Conservation (phyloP, 1,140 invertebrate genomes). For the Kradibia gibbosae region DNA sequence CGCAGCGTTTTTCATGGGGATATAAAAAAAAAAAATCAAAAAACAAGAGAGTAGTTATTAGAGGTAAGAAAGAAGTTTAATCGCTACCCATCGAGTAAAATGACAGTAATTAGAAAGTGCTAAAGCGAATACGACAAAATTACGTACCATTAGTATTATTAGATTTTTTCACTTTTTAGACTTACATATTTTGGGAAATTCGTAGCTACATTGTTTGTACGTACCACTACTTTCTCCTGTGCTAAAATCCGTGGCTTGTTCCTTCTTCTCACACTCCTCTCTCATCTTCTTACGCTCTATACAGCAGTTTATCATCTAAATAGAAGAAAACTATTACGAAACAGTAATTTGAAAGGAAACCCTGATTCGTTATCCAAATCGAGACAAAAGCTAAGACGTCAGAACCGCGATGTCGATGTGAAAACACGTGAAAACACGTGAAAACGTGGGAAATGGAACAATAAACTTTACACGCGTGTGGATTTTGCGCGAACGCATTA, state of each 20-base stretch:
- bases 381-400: neutral
- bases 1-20: too few species aligned
- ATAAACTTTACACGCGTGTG: constrained; percentile 20
- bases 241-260: constrained; percentile 58
- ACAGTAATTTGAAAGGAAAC: neutral
- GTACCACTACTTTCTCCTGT: constrained; percentile 60
- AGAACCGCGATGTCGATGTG: neutral
- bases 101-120: neutral
- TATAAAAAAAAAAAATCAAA: too few species aligned
- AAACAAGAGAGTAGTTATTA: too few species aligned
- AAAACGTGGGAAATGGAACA: constrained; percentile 50
- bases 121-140: neutral
- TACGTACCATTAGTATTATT: neutral
- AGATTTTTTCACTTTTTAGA: neutral
- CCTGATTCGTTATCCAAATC: neutral
- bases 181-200: constrained; percentile 2
- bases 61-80: neutral
- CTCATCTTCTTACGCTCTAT: constrained; percentile 82
- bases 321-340: constrained; percentile 26
- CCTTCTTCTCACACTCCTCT: constrained; percentile 68
- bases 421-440: constrained; percentile 35
- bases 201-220: neutral
- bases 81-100: neutral
- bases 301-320: constrained; percentile 96
- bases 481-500: neutral